Percentiles rank a stretch among this genome's conserved stretches.
phyloP scores from a whole-genome alignment of 2,113 vertebrate genomes.

The Cichladusa arquata region DNA sequence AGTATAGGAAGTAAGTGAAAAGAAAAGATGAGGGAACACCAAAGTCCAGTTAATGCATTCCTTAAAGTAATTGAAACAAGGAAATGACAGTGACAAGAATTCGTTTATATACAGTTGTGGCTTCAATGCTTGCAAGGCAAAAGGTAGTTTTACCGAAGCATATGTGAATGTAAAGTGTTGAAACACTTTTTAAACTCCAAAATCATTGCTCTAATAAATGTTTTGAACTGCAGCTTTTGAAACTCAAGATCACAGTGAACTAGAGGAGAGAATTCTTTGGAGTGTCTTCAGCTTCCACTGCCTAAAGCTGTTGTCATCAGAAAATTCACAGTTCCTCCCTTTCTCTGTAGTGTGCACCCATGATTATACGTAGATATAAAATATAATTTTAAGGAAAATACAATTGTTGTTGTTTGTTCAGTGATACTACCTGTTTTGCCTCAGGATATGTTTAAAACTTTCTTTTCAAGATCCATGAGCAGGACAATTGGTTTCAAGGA shows the following conservation, averaged over 20 bases:
- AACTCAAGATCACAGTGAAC: constrained; percentile 45
- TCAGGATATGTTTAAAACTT: background rate
- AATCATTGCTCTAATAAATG: constrained; percentile 48
- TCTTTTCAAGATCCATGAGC: background rate
- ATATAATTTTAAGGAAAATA: background rate
- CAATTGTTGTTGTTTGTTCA: background rate
- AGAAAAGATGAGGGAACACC: background rate
- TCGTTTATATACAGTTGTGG: constrained; percentile 9
- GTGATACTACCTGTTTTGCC: background rate
- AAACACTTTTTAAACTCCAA: background rate
- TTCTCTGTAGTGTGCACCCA: background rate
- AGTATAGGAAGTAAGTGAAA: background rate
- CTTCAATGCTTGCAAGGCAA: background rate
- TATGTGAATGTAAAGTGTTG: constrained; percentile 50
- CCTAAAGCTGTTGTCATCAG: background rate
- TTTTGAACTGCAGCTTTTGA: constrained; percentile 36
- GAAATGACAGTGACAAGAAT: constrained; percentile 44
- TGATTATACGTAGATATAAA: background rate
- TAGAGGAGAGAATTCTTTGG: background rate
- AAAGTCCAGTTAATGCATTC: constrained; percentile 1
- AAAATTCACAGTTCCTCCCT: background rate
- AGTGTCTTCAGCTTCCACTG: background rate
- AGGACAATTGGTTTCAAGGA: constrained; percentile 9
- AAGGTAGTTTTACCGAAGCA: constrained; percentile 25
- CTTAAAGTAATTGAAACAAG: constrained; percentile 47